phyloP scores from a whole-genome alignment of 2,888 invertebrate species.

The Athalia rosae region DNA sequence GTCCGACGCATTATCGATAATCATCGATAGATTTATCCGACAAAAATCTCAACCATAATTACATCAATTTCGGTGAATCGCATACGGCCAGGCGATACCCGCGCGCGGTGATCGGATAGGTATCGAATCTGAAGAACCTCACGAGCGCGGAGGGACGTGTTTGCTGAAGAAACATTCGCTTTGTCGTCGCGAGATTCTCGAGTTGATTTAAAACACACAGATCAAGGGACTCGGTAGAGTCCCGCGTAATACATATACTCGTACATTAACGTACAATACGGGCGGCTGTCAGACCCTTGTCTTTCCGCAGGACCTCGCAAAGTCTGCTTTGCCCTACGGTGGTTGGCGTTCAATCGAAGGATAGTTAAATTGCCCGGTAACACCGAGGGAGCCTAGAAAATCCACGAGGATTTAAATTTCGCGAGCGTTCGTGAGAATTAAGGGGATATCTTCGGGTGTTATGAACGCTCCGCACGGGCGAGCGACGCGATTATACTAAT shows the following conservation, averaged over 20 bases:
- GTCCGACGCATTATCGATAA: neutral
- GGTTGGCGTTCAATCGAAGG: slow-evolving; percentile 41
- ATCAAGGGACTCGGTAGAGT: no score
- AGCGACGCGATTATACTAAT: slow-evolving; percentile 2
- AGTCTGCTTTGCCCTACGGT: slow-evolving; percentile 25
- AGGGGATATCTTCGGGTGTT: neutral
- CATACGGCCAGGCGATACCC: no score
- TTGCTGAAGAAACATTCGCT: slow-evolving; percentile 31
- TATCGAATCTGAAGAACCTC: slow-evolving; percentile 15
- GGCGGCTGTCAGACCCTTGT: slow-evolving; percentile 41
- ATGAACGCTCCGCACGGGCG: neutral
- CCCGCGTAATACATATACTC: no score
- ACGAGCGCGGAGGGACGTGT: neutral
- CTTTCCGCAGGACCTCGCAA: slow-evolving; percentile 31
- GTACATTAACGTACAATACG: slow-evolving; percentile 13
- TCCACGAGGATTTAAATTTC: slow-evolving; percentile 13
- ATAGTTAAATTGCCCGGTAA: slow-evolving; percentile 41
- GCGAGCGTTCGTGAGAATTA: slow-evolving; percentile 14
- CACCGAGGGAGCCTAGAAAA: slow-evolving; percentile 13
- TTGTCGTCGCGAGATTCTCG: slow-evolving; percentile 25
- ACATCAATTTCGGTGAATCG: no score
- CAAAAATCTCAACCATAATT: no score
- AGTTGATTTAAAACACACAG: slow-evolving; percentile 44
- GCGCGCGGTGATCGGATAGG: neutral
- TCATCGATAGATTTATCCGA: no score